Conservation (phyloP, 2,888 invertebrate genomes). For the Argynnis bischoffii region DNA sequence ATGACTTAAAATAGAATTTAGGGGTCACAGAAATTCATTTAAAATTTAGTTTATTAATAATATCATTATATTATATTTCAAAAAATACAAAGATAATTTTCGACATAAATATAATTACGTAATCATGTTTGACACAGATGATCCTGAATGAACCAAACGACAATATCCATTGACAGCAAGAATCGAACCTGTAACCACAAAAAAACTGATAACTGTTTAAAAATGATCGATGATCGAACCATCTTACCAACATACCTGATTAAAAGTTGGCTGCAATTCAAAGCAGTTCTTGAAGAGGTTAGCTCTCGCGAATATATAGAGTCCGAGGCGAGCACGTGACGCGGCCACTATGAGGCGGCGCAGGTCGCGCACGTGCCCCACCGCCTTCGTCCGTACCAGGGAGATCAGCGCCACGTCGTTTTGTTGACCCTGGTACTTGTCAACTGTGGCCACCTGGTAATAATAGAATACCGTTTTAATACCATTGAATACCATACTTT, state of each 20-base stretch:
- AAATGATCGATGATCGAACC: not conserved
- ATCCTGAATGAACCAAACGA: no score
- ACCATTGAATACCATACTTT: no score
- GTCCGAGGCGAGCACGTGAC: constrained; percentile 97
- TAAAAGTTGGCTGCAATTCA: constrained; percentile 97
- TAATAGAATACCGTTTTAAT: not conserved
- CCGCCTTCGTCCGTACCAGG: constrained; percentile 96
- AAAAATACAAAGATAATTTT: no score
- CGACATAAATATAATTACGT: no score
- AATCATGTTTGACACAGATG: no score
- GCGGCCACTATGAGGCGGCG: constrained; percentile 98
- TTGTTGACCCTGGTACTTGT: constrained; percentile 99
- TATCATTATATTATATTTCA: no score
- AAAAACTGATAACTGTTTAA: not conserved
- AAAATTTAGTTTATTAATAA: no score
- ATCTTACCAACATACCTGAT: constrained; percentile 82
- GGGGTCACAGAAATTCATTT: no score
- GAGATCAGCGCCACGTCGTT: constrained; percentile 99
- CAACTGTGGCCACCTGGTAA: constrained; percentile 93
- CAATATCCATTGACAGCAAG: no score
- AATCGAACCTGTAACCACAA: not conserved
- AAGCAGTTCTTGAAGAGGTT: constrained; percentile 97
- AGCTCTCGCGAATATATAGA: constrained; percentile 97
- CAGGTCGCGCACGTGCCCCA: constrained; percentile 98
- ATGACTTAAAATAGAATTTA: no score